Conservation (phyloP, 2,113 vertebrate species). For the Nycticryphes semicollaris region DNA sequence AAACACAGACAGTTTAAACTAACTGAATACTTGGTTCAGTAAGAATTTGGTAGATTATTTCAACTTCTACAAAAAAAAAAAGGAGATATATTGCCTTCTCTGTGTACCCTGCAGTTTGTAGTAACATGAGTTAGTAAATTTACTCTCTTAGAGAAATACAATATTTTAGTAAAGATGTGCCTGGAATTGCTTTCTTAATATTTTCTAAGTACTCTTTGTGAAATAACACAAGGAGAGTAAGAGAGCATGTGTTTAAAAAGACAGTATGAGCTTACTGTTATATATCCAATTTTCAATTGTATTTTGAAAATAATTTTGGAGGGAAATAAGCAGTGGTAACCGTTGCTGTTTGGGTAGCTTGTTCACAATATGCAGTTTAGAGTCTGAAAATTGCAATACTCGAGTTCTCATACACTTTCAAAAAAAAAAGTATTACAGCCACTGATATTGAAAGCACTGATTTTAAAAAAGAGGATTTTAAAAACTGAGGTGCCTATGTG, state of each 20-base stretch:
- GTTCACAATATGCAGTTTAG: not conserved
- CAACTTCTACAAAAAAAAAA: conserved; percentile 4
- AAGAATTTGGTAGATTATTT: not conserved
- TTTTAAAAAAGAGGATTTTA: not conserved
- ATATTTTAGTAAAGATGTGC: not conserved
- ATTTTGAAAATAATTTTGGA: not conserved
- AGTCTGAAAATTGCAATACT: not conserved
- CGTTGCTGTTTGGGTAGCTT: not conserved
- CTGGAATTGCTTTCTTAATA: not conserved
- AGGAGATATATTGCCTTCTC: not conserved
- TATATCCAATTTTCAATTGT: not conserved
- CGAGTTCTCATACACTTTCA: not conserved
- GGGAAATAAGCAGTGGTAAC: not conserved
- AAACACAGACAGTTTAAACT: not conserved
- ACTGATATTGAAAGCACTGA: not conserved
- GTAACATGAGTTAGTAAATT: not conserved
- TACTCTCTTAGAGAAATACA: not conserved
- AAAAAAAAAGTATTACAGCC: not conserved
- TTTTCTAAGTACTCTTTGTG: not conserved
- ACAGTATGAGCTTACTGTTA: not conserved
- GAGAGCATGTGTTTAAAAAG: not conserved
- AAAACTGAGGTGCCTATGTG: not conserved
- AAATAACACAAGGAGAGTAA: not conserved
- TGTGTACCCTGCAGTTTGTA: not conserved
- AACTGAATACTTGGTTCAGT: not conserved